Percentiles rank a stretch among this genome's conserved stretches.
These are phyloP conservation scores for Odontamblyopus rebecca DNA, from an alignment of 2,797 vertebrate species.

Conservation along the genomic window DNA sequence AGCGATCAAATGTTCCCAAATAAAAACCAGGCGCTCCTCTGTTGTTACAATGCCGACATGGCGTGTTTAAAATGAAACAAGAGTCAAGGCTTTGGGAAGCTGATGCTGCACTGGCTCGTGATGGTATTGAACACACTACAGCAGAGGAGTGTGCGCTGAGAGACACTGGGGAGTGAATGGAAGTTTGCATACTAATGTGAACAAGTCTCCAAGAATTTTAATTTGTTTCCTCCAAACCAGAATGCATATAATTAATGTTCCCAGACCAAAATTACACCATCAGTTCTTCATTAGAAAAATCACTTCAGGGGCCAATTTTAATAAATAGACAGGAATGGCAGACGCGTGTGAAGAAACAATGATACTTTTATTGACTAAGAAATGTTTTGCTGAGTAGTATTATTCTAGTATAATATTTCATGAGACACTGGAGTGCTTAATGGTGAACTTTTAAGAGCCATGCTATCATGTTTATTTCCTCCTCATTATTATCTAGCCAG, in stretches of 20 bases:
- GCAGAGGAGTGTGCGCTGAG: conserved; percentile 39
- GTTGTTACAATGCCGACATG: conserved; percentile 45
- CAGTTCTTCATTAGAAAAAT: conserved; percentile 18
- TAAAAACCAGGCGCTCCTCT: conserved; percentile 27
- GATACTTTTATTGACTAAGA: background rate
- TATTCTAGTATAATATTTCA: background rate
- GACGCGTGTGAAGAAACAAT: background rate
- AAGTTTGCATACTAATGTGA: conserved; percentile 57
- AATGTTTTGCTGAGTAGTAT: background rate
- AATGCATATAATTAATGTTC: conserved; percentile 2
- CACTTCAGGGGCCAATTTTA: background rate
- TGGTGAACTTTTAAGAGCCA: background rate
- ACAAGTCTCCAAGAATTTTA: conserved; percentile 21
- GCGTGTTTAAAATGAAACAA: conserved; percentile 56
- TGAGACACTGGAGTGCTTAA: background rate
- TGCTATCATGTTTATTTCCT: too few species aligned
- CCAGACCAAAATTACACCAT: conserved; percentile 1
- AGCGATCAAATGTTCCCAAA: conserved; percentile 44
- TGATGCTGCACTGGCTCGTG: conserved; percentile 43
- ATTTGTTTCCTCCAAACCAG: conserved; percentile 4
- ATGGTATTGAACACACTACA: conserved; percentile 55
- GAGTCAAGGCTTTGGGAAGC: conserved; percentile 46
- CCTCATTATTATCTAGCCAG: too few species aligned
- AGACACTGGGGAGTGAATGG: conserved; percentile 28
- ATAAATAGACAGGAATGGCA: background rate